phyloP scores from a whole-genome alignment of 2,797 vertebrate species.

The Myotis daubentonii region DNA sequence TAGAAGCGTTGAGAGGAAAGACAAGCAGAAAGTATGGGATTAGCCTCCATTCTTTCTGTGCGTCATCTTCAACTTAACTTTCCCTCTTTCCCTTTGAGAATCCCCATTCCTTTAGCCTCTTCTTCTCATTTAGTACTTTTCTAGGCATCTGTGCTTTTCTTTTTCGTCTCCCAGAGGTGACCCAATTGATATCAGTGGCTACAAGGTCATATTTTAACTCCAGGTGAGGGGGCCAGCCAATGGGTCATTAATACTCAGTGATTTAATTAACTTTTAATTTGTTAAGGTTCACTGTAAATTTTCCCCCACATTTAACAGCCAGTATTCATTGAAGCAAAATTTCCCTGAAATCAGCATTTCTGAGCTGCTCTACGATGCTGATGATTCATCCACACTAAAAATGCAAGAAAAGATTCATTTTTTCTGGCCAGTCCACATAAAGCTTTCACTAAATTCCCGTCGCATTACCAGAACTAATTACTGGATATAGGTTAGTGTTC shows the following conservation, averaged over 20 bases:
- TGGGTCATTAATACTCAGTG: background rate
- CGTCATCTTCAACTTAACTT: background rate
- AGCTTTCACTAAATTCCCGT: background rate
- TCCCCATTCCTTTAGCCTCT: background rate
- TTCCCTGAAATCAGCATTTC: background rate
- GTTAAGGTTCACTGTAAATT: background rate
- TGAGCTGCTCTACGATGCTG: background rate
- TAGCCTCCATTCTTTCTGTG: background rate
- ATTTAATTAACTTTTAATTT: conserved; percentile 19
- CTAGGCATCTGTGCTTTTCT: background rate
- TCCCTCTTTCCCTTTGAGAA: background rate
- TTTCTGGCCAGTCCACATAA: background rate
- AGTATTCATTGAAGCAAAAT: conserved; percentile 10
- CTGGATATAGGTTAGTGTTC: background rate
- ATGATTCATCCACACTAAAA: background rate
- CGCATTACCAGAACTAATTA: background rate
- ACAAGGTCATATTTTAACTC: background rate
- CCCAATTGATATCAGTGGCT: background rate
- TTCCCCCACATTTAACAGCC: background rate
- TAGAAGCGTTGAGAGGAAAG: background rate
- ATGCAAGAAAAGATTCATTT: background rate
- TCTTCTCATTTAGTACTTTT: background rate
- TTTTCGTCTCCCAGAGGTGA: background rate
- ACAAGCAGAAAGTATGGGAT: background rate
- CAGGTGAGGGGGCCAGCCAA: background rate